Conservation (phyloP, 2,797 vertebrate species). For the Cirrhinus mrigala region DNA sequence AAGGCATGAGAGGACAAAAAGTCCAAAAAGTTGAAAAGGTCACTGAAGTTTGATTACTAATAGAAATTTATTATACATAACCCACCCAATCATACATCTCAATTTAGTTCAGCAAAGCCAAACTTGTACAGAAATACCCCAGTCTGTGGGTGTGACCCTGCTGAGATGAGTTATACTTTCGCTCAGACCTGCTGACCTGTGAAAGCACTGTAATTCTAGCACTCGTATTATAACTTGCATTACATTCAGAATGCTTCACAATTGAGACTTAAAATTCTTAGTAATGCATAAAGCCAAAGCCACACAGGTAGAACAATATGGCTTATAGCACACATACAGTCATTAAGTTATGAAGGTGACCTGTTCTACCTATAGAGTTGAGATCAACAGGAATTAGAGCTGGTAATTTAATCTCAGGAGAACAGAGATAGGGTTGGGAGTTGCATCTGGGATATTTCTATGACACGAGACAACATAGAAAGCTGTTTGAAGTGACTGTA, state of each 20-base stretch:
- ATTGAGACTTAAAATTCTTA: neutral
- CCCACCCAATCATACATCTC: neutral
- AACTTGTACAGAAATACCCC: neutral
- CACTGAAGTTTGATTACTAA: neutral
- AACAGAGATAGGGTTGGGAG: neutral
- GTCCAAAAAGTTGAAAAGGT: neutral
- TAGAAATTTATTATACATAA: neutral
- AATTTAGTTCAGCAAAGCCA: neutral
- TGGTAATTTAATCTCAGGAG: slow-evolving; percentile 43
- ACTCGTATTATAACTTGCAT: neutral
- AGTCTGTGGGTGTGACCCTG: neutral
- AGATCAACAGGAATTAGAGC: slow-evolving; percentile 55
- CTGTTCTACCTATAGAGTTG: neutral
- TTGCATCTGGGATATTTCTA: slow-evolving; percentile 31
- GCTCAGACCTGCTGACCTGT: neutral
- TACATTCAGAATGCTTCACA: neutral
- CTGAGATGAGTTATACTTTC: slow-evolving; percentile 17
- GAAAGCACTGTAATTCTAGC: neutral
- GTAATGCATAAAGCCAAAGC: neutral
- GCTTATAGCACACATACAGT: slow-evolving; percentile 12
- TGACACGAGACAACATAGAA: slow-evolving; percentile 31
- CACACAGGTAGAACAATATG: neutral
- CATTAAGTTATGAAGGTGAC: slow-evolving; percentile 30
- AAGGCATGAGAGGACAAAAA: neutral
- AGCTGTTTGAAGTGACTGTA: neutral